Percentiles rank a stretch among this genome's conserved stretches.
Conservation (phyloP, 2,888 invertebrate genomes). For the Selenia dentaria region DNA sequence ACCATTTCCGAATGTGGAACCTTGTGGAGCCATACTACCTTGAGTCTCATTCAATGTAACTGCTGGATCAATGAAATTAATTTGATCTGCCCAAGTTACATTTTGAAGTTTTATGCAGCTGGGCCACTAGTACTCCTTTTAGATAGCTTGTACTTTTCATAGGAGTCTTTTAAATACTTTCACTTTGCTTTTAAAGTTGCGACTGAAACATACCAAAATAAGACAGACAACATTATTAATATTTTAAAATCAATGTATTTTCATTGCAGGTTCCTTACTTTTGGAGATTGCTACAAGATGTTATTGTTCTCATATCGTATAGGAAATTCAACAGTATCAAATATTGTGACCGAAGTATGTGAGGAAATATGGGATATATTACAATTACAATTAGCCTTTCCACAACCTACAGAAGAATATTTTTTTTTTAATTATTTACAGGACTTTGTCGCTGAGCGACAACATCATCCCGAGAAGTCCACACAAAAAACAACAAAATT, state of each 20-base stretch:
- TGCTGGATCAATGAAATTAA: constrained; percentile 28
- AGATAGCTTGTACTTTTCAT: constrained; percentile 6
- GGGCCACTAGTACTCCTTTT: constrained; percentile 4
- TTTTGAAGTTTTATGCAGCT: constrained; percentile 20
- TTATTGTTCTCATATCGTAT: constrained; percentile 7
- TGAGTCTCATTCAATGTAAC: constrained; percentile 22
- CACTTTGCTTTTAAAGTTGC: constrained; percentile 17
- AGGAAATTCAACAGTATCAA: constrained; percentile 1
- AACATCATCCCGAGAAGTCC: too few relatives aligned
- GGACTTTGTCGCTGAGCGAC: too few relatives aligned
- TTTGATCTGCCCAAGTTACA: constrained; percentile 26
- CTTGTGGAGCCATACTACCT: too few relatives aligned
- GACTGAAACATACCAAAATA: constrained; percentile 20
- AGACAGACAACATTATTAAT: constrained; percentile 8
- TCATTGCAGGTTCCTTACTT: constrained; percentile 2
- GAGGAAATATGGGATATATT: constrained; percentile 8
- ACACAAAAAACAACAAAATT: too few relatives aligned
- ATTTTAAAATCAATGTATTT: constrained; percentile 8
- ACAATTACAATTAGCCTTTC: constrained; percentile 3
- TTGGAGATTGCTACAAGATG: constrained; percentile 3
- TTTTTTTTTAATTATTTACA: too few relatives aligned
- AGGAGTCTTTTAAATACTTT: constrained; percentile 20
- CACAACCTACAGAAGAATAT: constrained; percentile 2
- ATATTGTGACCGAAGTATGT: neutral
- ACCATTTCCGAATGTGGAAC: too few relatives aligned